Evolutionary conservation across 2,113 vertebrate species (phyloP).

Genomic region (Pseudonaja textilis): DNA sequence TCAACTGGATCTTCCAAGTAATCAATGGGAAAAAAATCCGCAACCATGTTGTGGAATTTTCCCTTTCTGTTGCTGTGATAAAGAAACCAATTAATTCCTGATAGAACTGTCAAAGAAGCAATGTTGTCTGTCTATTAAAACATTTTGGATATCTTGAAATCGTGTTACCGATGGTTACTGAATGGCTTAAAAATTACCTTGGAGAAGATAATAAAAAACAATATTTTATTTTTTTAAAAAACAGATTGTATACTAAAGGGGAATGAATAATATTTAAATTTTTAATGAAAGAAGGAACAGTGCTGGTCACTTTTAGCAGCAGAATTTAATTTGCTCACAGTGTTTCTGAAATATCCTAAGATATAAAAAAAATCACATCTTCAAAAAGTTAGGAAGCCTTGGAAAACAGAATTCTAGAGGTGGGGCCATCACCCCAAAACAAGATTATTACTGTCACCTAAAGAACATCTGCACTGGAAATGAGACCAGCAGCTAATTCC

Average conservation of each 20-base stretch:
- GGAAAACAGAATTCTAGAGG: not conserved
- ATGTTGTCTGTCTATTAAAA: not conserved
- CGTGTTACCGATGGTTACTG: not conserved
- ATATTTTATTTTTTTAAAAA: not conserved
- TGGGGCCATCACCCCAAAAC: not conserved
- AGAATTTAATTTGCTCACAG: not conserved
- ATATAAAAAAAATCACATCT: not conserved
- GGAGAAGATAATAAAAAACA: not conserved
- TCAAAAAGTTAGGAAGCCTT: not conserved
- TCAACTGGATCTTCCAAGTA: conserved; percentile 73
- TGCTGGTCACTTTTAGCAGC: not conserved
- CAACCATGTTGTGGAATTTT: conserved; percentile 87
- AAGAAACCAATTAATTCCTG: conserved; percentile 23
- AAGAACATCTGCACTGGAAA: not conserved
- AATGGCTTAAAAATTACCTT: not conserved
- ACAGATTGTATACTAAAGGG: not conserved
- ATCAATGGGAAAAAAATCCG: conserved; percentile 80
- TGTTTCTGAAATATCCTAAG: not conserved
- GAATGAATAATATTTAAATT: not conserved
- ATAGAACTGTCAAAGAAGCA: not conserved
- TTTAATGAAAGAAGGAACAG: not conserved
- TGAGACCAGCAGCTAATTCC: not conserved
- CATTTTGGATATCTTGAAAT: not conserved
- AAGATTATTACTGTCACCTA: not conserved
- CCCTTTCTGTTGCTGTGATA: conserved; percentile 78